These are phyloP conservation scores for Polyploca ridens DNA, from an alignment of 2,888 invertebrate genomes.

Conservation along the genomic window DNA sequence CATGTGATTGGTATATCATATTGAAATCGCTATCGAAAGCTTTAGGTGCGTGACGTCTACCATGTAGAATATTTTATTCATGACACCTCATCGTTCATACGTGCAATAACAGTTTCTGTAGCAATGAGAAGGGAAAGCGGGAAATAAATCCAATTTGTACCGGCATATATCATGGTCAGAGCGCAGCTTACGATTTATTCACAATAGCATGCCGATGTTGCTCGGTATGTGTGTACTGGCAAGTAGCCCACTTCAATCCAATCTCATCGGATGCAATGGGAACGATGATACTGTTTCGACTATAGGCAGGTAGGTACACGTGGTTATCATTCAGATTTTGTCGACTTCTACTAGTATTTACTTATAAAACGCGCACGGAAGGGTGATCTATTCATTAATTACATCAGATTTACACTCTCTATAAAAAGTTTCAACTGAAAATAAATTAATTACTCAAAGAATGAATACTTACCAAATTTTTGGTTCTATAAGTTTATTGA, in stretches of 20 bases:
- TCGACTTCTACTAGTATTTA: no score
- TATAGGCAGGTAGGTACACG: constrained; percentile 19
- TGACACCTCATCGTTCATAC: constrained; percentile 78
- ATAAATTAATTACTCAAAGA: no score
- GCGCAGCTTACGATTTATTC: constrained; percentile 73
- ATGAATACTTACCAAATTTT: no score
- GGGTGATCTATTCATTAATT: no score
- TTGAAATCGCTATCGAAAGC: constrained; percentile 57
- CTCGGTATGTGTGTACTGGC: constrained; percentile 40
- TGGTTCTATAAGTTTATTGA: no score
- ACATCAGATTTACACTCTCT: no score
- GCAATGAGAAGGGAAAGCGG: constrained; percentile 71
- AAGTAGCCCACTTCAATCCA: constrained; percentile 60
- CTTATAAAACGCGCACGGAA: no score
- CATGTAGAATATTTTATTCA: constrained; percentile 73
- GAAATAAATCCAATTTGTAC: constrained; percentile 82
- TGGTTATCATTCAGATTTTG: constrained; percentile 23
- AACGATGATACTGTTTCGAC: constrained; percentile 44
- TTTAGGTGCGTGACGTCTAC: constrained; percentile 63
- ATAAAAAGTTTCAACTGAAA: no score
- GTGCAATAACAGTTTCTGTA: constrained; percentile 76
- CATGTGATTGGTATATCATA: constrained; percentile 52
- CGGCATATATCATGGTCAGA: constrained; percentile 79
- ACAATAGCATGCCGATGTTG: constrained; percentile 51
- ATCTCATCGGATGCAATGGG: constrained; percentile 45